Percentiles rank a stretch among this genome's conserved stretches.
phyloP scores from a whole-genome alignment of 2,888 invertebrate genomes.

The Tachina lurida region DNA sequence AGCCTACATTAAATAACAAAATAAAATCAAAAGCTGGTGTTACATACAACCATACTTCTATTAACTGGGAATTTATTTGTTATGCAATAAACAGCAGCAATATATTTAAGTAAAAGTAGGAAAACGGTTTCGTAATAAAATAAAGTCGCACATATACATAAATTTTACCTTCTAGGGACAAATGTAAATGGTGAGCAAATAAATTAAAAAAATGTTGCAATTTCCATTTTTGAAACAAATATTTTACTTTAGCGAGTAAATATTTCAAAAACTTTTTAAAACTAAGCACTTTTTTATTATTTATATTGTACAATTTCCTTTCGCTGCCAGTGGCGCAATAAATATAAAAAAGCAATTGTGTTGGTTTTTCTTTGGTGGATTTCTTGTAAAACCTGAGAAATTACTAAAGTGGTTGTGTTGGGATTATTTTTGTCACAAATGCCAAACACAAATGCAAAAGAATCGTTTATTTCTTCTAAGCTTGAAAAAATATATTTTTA shows the following conservation, averaged over 20 bases:
- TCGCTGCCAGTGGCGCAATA: not conserved
- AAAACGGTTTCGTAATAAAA: not conserved
- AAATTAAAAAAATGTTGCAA: not conserved
- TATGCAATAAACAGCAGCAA: conserved; percentile 4
- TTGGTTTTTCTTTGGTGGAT: not conserved
- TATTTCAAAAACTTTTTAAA: not conserved
- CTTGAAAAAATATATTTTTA: too few relatives aligned
- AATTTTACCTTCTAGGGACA: not conserved
- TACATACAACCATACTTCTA: not conserved
- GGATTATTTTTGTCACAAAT: too few relatives aligned
- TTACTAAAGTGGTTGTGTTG: too few relatives aligned
- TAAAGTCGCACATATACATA: not conserved
- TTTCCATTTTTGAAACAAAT: not conserved
- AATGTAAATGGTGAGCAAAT: conserved; percentile 5
- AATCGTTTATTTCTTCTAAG: too few relatives aligned
- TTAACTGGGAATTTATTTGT: not conserved
- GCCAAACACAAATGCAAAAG: too few relatives aligned
- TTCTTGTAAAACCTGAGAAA: too few relatives aligned
- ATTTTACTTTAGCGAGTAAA: not conserved
- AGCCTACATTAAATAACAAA: conserved; percentile 4
- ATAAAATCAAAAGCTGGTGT: not conserved
- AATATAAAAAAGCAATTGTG: not conserved
- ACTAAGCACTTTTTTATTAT: not conserved
- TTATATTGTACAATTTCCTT: not conserved
- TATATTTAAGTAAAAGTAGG: not conserved